A percentile compares a stretch with the other conserved stretches of the same genome.
These are phyloP conservation scores for Leuciscus waleckii DNA, from an alignment of 2,797 vertebrate species.

Conservation along the genomic window DNA sequence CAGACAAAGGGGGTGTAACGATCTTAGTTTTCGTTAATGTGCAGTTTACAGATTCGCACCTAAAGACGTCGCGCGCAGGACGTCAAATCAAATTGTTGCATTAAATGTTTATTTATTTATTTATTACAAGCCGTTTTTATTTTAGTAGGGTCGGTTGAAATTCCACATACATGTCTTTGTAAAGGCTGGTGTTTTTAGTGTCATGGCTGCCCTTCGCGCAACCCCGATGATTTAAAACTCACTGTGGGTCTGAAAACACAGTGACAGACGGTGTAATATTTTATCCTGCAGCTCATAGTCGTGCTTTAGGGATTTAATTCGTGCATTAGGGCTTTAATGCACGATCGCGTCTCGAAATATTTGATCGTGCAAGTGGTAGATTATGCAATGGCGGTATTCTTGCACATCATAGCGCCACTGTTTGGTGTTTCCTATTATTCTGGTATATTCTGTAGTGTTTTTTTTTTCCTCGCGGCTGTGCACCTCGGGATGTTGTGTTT, in stretches of 20 bases:
- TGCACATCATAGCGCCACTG: constrained; percentile 73
- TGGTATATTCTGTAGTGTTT: constrained; percentile 67
- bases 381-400: constrained; percentile 80
- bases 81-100: constrained; percentile 55
- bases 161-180: background rate
- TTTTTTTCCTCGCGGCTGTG: constrained; percentile 68
- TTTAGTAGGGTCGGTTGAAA: background rate
- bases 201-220: constrained; percentile 49
- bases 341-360: constrained; percentile 57
- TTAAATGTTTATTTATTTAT: constrained; percentile 61
- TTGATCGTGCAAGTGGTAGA: constrained; percentile 68
- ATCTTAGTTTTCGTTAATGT: constrained; percentile 36
- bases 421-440: constrained; percentile 76
- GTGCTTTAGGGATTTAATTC: constrained; percentile 34
- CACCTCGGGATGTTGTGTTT: constrained; percentile 74
- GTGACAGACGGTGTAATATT: constrained; percentile 34
- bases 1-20: constrained; percentile 65
- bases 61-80: background rate
- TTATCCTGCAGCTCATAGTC: constrained; percentile 6
- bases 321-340: constrained; percentile 42
- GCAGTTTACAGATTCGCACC: background rate
- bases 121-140: background rate
- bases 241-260: background rate
- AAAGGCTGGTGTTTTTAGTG: constrained; percentile 35
- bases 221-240: constrained; percentile 43